These are phyloP conservation scores for Synanthedon tipuliformis DNA, from an alignment of 2,888 invertebrate species.

Conservation along the genomic window DNA sequence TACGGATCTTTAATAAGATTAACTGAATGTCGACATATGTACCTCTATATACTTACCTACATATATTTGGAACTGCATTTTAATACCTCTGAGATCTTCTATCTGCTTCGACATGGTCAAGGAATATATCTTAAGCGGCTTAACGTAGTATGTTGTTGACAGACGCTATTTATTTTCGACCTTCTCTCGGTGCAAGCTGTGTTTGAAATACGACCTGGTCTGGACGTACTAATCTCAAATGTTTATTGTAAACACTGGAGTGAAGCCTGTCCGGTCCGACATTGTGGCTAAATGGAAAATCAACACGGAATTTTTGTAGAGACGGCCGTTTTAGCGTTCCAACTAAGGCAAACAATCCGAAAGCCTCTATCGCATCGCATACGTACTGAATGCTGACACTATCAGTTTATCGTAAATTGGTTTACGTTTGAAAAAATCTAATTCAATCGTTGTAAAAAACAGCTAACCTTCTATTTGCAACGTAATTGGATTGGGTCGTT, in stretches of 20 bases:
- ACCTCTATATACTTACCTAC: neutral
- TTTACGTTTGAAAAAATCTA: constrained; percentile 39
- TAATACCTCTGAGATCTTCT: neutral
- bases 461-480: constrained; percentile 43
- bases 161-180: constrained; percentile 4
- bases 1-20: constrained; percentile 9
- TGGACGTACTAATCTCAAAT: neutral
- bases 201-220: neutral
- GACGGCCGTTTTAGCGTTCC: neutral
- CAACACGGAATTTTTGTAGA: neutral
- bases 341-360: constrained; percentile 3
- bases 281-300: constrained; percentile 5
- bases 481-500: constrained; percentile 57
- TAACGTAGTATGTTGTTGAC: constrained; percentile 3
- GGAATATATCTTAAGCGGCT: constrained; percentile 5
- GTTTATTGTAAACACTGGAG: constrained; percentile 5
- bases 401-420: constrained; percentile 43
- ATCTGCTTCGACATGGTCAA: constrained; percentile 1
- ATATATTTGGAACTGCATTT: constrained; percentile 1
- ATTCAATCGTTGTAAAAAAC: constrained; percentile 37
- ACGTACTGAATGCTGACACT: constrained; percentile 27
- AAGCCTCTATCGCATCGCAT: constrained; percentile 7
- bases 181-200: constrained; percentile 3
- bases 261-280: constrained; percentile 4
- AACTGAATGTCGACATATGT: constrained; percentile 3